Base-by-base conservation (phyloP, 2,888 invertebrate species). In the Drosophila leonis region DNA sequence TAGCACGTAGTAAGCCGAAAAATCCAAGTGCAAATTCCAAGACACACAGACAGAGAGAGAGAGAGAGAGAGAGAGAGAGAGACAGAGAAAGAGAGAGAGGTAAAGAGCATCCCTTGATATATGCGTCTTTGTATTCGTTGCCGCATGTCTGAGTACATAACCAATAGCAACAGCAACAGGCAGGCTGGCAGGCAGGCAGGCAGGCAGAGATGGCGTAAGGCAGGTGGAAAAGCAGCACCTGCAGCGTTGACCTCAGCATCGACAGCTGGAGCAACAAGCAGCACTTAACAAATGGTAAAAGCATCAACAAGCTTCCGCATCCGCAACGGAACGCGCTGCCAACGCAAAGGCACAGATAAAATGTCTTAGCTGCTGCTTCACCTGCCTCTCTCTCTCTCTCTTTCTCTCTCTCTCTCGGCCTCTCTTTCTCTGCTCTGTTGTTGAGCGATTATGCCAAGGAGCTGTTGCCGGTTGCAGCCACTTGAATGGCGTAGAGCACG, bases 251-350 rank as follows among this genome's bases (percentile, higher is more conserved):
- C 89, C 89, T 87, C 88, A 89, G 81, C 86, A 85, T 84, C 83
- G 83, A 88, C 83, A 84, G 83, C 88, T 84, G 83, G 81, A 89
- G 90, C 86, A 90, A 90, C 90, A 90, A 88, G 86, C 90, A 86
- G 90, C 86, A 86, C 86, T 86, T 86, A 90, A 86, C 90, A 86
- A 86, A 90, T 86, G 86, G 90, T 85, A 90, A 85, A 88, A 90
- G 90, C 86, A 85, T 86, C 86, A 88, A 87, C 85, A 89, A 85
- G 83, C 85, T 90, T 88, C 90, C 90, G 88, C 83, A 90, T 86
- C 82, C 90, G 85, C 88, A 85, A 76, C 75, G 85, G 82, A 84
- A 87, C 88, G 85, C 83, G 77, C 67, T 73, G 65, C 59, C 71
- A 80, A 78, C 66, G 84, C 71, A 75, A 82, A 87, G 84, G 86